Conservation (phyloP, 2,888 invertebrate species). For the Chymomyza caudatula region DNA sequence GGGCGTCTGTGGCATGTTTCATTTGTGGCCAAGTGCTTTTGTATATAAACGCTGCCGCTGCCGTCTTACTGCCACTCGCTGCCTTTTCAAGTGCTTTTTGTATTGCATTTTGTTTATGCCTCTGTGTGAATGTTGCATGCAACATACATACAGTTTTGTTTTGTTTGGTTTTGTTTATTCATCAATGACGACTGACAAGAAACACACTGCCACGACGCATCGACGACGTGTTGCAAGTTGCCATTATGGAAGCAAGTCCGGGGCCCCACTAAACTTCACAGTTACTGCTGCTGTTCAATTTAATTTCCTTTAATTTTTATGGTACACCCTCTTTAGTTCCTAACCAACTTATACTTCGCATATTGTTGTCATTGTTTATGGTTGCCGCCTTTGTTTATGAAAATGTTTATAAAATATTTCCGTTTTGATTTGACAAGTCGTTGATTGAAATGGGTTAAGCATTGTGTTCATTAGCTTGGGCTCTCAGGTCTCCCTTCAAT, state of each 20-base stretch:
- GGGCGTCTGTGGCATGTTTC: conserved; percentile 59
- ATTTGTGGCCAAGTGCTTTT: conserved; percentile 39
- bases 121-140: conserved; percentile 53
- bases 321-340: neutral
- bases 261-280: conserved; percentile 32
- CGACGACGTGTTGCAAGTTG: too few relatives aligned
- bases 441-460: conserved; percentile 60
- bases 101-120: conserved; percentile 58
- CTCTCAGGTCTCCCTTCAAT: neutral
- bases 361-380: conserved; percentile 10
- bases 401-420: conserved; percentile 69
- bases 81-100: conserved; percentile 39
- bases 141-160: conserved; percentile 40
- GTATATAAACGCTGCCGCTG: conserved; percentile 15
- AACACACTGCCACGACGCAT: conserved; percentile 70
- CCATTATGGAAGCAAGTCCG: neutral
- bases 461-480: conserved; percentile 30
- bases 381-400: conserved; percentile 29
- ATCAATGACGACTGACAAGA: conserved; percentile 68
- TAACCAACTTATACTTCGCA: neutral
- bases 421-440: conserved; percentile 58
- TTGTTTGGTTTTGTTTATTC: conserved; percentile 62
- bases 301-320: conserved; percentile 59
- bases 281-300: conserved; percentile 45
- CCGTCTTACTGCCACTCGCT: conserved; percentile 13